Evolutionary conservation across 2,888 invertebrate species (phyloP).

Genomic region (Drosophila trichaetosa): DNA sequence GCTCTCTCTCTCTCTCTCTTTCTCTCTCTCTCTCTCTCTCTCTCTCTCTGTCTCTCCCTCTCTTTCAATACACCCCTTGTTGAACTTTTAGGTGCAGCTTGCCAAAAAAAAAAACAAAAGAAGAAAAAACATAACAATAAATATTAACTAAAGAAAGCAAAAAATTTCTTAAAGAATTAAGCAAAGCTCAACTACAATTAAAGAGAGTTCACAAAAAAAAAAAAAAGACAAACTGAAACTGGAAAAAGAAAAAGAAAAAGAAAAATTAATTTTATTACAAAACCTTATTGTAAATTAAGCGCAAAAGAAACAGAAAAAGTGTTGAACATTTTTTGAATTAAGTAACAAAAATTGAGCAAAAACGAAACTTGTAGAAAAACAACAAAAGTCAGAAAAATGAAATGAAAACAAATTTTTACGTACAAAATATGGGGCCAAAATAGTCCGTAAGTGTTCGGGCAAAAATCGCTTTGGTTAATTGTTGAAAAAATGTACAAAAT

Average conservation of each 20-base stretch:
- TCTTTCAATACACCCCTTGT: conserved; percentile 45
- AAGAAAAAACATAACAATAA: conserved; percentile 28
- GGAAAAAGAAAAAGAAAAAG: conserved; percentile 22
- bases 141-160: conserved; percentile 23
- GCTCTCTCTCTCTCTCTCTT: not conserved
- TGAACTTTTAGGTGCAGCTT: conserved; percentile 66
- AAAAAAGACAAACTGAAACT: conserved; percentile 27
- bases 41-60: conserved; percentile 3
- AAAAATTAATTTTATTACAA: conserved; percentile 71
- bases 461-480: conserved; percentile 84
- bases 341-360: conserved; percentile 26
- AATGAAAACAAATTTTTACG: conserved; percentile 28
- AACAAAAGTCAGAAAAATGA: conserved; percentile 66
- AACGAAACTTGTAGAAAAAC: conserved; percentile 75
- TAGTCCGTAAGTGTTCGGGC: conserved; percentile 85
- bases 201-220: conserved; percentile 31
- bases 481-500: conserved; percentile 65
- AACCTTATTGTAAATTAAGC: conserved; percentile 82
- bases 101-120: conserved; percentile 54
- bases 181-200: conserved; percentile 13
- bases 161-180: conserved; percentile 27
- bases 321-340: conserved; percentile 54
- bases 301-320: conserved; percentile 49
- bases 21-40: conserved; percentile 11
- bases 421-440: conserved; percentile 83